Conservation (phyloP, 2,888 invertebrate species). For the Callimorpha dominula region DNA sequence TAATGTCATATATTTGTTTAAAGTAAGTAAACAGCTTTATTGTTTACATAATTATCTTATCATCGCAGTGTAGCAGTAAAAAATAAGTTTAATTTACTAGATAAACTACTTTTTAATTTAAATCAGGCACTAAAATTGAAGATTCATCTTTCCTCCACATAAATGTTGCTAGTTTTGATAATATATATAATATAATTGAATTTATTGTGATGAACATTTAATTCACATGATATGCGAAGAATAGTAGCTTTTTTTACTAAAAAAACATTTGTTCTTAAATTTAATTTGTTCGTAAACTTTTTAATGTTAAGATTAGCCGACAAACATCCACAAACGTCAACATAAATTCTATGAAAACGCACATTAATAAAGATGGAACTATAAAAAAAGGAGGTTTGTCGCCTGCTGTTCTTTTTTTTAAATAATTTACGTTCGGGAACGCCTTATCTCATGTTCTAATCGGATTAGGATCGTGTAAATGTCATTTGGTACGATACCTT, state of each 20-base stretch:
- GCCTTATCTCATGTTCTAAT: slow-evolving; percentile 45
- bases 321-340: slow-evolving; percentile 66
- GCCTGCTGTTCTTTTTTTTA: slow-evolving; percentile 39
- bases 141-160: neutral
- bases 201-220: too few species aligned
- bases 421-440: slow-evolving; percentile 49
- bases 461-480: slow-evolving; percentile 47
- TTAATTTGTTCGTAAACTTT: slow-evolving; percentile 20
- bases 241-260: neutral
- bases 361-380: slow-evolving; percentile 73
- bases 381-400: slow-evolving; percentile 58
- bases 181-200: too few species aligned
- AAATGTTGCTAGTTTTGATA: neutral
- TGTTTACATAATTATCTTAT: too few species aligned
- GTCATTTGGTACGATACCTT: slow-evolving; percentile 32
- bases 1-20: too few species aligned
- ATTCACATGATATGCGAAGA: too few species aligned
- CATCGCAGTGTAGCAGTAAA: too few species aligned
- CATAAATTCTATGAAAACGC: slow-evolving; percentile 80
- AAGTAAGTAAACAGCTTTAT: too few species aligned
- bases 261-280: neutral
- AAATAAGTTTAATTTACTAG: neutral
- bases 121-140: neutral
- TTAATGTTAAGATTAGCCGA: slow-evolving; percentile 49
- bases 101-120: neutral